Percentiles rank a stretch among this genome's conserved stretches.
These are phyloP conservation scores for Pipistrellus nathusii DNA, from an alignment of 2,797 vertebrate species.

Conservation along the genomic window DNA sequence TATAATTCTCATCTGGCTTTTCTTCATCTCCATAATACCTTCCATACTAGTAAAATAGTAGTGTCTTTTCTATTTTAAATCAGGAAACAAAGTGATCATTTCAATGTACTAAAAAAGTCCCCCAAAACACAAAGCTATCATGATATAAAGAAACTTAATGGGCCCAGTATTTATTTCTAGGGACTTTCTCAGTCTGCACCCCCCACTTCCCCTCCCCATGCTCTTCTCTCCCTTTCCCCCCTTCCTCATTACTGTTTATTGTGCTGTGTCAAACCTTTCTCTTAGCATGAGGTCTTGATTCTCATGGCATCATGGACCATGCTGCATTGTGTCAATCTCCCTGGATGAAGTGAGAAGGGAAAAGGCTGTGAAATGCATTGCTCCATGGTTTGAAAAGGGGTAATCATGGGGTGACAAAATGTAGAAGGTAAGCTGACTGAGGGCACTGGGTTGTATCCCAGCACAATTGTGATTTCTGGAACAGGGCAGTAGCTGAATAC, in stretches of 20 bases:
- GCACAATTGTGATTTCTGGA: too few relatives aligned
- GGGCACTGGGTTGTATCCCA: not conserved
- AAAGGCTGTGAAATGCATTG: not conserved
- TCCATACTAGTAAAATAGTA: not conserved
- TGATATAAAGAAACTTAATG: not conserved
- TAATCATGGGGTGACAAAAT: not conserved
- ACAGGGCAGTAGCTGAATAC: not conserved
- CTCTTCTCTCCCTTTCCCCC: not conserved
- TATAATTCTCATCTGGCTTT: not conserved
- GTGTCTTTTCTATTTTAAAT: not conserved
- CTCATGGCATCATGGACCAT: not conserved
- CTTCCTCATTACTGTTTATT: not conserved
- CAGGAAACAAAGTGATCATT: not conserved
- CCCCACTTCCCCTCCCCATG: too few relatives aligned
- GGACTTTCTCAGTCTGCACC: not conserved
- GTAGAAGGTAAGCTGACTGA: not conserved
- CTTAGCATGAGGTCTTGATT: not conserved
- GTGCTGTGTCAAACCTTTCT: not conserved
- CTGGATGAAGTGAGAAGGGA: not conserved
- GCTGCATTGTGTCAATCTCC: not conserved
- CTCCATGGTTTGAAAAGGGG: conserved; percentile 1
- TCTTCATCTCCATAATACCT: not conserved
- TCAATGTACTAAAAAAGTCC: not conserved
- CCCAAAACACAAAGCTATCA: not conserved
- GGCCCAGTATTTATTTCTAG: not conserved